A percentile compares a stretch with the other conserved stretches of the same genome.
phyloP scores from a whole-genome alignment of 2,888 invertebrate genomes.

The Malachius bipustulatus region DNA sequence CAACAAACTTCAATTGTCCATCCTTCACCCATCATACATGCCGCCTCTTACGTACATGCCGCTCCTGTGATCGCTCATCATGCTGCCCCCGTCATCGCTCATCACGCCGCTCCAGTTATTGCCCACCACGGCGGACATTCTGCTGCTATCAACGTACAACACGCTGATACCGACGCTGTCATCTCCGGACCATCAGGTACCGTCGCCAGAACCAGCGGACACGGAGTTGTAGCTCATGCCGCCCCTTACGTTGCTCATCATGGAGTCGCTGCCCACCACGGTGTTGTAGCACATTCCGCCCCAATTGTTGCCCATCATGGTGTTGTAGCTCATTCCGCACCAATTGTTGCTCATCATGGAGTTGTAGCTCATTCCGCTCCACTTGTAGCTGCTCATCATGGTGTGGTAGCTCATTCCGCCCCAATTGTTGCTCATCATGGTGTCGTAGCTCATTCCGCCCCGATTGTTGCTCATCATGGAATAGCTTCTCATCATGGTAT shows the following conservation, averaged over 20 bases:
- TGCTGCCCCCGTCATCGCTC: slow-evolving; percentile 17
- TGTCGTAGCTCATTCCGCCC: slow-evolving; percentile 11
- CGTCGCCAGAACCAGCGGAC: slow-evolving; percentile 1
- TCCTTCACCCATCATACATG: too few relatives aligned
- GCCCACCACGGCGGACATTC: not conserved
- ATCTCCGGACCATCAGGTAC: slow-evolving; percentile 2
- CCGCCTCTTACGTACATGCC: too few relatives aligned
- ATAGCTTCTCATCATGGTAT: too few relatives aligned
- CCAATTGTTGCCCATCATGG: slow-evolving; percentile 8
- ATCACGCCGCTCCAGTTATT: slow-evolving; percentile 10
- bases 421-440: not conserved
- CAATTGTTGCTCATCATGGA: slow-evolving; percentile 7
- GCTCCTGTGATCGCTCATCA: slow-evolving; percentile 17
- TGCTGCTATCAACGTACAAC: not conserved
- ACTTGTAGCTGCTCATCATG: slow-evolving; percentile 16
- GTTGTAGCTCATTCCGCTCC: slow-evolving; percentile 12
- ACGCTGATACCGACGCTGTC: slow-evolving; percentile 3
- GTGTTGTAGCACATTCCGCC: slow-evolving; percentile 11
- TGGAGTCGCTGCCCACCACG: slow-evolving; percentile 10
- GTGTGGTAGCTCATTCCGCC: slow-evolving; percentile 2
- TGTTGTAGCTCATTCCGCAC: not conserved
- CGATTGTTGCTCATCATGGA: slow-evolving; percentile 6
- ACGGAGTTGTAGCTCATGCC: slow-evolving; percentile 9
- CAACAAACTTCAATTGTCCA: too few relatives aligned
- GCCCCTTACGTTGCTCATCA: slow-evolving; percentile 19